Evolutionary conservation across 2,797 vertebrate species (phyloP).

Genomic region (Gastrophryne carolinensis): DNA sequence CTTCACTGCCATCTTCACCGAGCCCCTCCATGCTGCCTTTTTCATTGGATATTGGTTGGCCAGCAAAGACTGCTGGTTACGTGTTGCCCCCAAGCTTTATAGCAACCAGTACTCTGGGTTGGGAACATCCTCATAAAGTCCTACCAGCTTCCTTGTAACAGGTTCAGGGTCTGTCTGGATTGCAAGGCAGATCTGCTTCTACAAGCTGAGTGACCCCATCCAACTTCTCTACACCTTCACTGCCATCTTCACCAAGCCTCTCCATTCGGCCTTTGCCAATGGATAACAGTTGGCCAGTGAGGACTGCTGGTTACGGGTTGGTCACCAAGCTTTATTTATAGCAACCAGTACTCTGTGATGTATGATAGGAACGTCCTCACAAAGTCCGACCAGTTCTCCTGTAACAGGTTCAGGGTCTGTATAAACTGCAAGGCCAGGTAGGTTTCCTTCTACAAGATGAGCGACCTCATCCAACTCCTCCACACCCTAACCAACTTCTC

Average conservation of each 20-base stretch:
- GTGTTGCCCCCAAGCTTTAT: not conserved
- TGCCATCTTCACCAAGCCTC: not conserved
- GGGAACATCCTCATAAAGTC: not conserved
- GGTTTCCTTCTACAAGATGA: not conserved
- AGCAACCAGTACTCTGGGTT: not conserved
- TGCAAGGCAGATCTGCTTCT: not conserved
- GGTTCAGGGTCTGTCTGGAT: not conserved
- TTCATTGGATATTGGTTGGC: not conserved
- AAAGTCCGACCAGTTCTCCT: not conserved
- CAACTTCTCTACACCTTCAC: not conserved
- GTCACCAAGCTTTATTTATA: no score
- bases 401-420: not conserved
- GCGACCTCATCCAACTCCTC: not conserved
- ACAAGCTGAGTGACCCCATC: not conserved
- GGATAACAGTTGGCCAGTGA: not conserved
- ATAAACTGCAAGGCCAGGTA: not conserved
- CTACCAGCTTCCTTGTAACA: not conserved
- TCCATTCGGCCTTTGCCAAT: not conserved
- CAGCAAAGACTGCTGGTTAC: not conserved
- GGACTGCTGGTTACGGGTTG: not conserved
- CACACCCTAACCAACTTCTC: not conserved
- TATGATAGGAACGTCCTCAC: not conserved
- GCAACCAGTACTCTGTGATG: not conserved
- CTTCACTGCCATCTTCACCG: no score
- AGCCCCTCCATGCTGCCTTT: conserved; percentile 8